Base-by-base conservation (phyloP, 2,888 invertebrate genomes). In the Archips crataeganus region DNA sequence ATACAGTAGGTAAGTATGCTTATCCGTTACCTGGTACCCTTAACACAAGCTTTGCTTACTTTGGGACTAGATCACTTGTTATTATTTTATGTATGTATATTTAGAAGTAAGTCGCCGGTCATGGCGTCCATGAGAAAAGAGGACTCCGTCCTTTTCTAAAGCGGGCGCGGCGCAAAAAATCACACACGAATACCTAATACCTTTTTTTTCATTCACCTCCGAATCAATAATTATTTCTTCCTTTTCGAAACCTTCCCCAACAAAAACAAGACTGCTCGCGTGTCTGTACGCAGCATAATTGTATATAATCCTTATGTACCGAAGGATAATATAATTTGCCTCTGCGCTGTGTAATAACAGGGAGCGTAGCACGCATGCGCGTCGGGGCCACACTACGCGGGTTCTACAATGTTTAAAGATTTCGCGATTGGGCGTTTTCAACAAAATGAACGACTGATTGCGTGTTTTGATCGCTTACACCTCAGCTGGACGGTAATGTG, bases 241-340 rank as follows among this genome's bases (percentile, higher is more conserved):
- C 60, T 39, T 60, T 34, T 60, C 34, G 60, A 60, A 60, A 60
- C 45, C 45, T 11, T 13, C 32, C 73, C 70, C 39, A 79, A 75
- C 67, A 45, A 34, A 71, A 72, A 79, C 76, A 79, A 65, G 77
- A 75, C 79, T 79, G 79, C 80, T 91, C 84, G 92, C 91, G 91
- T 91, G 93, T 84, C 81, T 81, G 77, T 79, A 79, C 77, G 81
- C 84, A 81, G 82, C 81, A 87, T 93, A 93, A 93, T 93, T 92
- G 90, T 92, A 91, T 83, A 88, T 91, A 93, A 93, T 90, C 88
- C 87, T 82, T 87, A 90, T 88, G 88, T 91, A 88, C 75, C 81
- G 78, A 79, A 78, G 83, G 87, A 87, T 91, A 91, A 92, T 90
- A 89, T 90, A 91, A 92, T 92, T 91, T 92, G 93, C 89, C 91